Evolutionary conservation across 1,140 invertebrate genomes (phyloP).

Genomic region (Bombus waltoni): DNA sequence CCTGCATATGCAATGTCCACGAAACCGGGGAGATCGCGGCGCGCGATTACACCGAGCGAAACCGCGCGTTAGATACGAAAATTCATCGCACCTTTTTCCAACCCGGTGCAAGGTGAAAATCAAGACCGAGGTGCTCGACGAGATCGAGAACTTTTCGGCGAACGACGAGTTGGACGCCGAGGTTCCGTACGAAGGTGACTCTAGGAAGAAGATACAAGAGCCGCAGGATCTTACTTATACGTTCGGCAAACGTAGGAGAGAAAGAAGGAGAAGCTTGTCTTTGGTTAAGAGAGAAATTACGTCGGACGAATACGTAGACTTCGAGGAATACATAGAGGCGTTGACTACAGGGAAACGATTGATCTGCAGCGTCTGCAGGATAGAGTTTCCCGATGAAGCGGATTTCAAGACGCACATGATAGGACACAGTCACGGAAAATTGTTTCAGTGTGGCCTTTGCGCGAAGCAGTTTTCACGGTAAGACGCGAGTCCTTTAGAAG

Average conservation of each 20-base stretch:
- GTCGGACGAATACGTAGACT: conserved; percentile 47
- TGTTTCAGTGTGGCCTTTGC: conserved; percentile 52
- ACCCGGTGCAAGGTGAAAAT: conserved; percentile 40
- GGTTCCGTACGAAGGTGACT: background rate
- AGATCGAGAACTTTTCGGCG: conserved; percentile 59
- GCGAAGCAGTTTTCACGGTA: conserved; percentile 52
- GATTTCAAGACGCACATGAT: conserved; percentile 59
- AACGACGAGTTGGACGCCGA: conserved; percentile 47
- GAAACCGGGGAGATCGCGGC: conserved; percentile 20
- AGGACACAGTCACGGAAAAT: conserved; percentile 42
- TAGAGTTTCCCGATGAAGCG: conserved; percentile 54
- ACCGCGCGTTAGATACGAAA: background rate
- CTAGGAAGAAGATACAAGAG: conserved; percentile 4
- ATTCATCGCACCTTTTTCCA: background rate
- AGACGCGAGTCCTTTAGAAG: background rate
- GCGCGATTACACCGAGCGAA: conserved; percentile 6
- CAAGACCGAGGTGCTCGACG: conserved; percentile 55
- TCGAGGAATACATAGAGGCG: conserved; percentile 56
- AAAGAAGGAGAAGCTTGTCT: conserved; percentile 1
- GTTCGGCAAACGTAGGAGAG: background rate
- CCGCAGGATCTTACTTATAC: no score
- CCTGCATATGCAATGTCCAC: conserved; percentile 29
- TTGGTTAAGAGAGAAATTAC: conserved; percentile 11
- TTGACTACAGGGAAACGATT: conserved; percentile 37
- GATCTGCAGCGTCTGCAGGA: conserved; percentile 60